Percentiles rank a stretch among this genome's conserved stretches.
Evolutionary conservation across 2,888 invertebrate genomes (phyloP).

Genomic region (Chaetogeoica ovagalla): DNA sequence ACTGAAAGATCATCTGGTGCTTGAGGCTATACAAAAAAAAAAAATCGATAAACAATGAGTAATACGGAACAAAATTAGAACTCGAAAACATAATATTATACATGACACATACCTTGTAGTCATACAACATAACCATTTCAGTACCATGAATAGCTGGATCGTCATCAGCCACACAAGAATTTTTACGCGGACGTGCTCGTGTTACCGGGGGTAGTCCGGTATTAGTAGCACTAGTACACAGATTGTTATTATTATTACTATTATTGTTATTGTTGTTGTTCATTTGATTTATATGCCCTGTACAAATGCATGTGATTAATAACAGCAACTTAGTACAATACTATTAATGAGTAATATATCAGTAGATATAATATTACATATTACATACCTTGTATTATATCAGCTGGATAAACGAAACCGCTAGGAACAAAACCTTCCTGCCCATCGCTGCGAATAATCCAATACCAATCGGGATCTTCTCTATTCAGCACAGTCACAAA

Average conservation of each 20-base stretch:
- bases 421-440: conserved; percentile 95
- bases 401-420: conserved; percentile 90
- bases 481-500: conserved; percentile 93
- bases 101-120: conserved; percentile 73
- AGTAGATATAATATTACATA: background rate
- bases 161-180: conserved; percentile 59
- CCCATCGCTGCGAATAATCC: conserved; percentile 89
- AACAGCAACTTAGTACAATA: background rate
- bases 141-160: conserved; percentile 83
- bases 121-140: conserved; percentile 90
- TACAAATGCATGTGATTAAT: conserved; percentile 9
- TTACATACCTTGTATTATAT: conserved; percentile 68
- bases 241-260: conserved; percentile 50
- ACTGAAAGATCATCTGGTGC: conserved; percentile 91
- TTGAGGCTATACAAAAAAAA: conserved; percentile 68
- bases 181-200: conserved; percentile 54
- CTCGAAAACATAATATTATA: background rate
- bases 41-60: too few species aligned
- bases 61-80: background rate
- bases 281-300: conserved; percentile 62
- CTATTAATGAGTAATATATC: background rate
- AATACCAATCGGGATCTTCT: conserved; percentile 96
- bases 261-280: conserved; percentile 54
- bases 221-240: conserved; percentile 56
- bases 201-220: conserved; percentile 43